Evolutionary conservation across 2,888 invertebrate genomes (phyloP).

Genomic region (Synergus laeviventris): DNA sequence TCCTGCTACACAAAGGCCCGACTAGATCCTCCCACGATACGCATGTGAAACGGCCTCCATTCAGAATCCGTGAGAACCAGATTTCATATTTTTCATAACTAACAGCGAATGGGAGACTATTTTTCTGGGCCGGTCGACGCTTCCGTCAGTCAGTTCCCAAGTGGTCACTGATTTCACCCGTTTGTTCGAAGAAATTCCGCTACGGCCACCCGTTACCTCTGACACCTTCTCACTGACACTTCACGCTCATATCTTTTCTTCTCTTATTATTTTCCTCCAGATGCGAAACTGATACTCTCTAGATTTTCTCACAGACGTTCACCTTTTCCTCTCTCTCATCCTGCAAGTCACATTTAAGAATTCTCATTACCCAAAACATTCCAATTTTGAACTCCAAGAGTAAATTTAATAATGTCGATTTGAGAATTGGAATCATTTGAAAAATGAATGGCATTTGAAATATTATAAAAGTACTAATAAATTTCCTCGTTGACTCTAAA

Average conservation of each 20-base stretch:
- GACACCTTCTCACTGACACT: constrained; percentile 37
- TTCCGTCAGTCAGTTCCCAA: constrained; percentile 51
- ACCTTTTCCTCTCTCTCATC: not conserved
- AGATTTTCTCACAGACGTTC: constrained; percentile 22
- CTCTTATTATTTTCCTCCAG: constrained; percentile 9
- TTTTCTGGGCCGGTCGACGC: constrained; percentile 51
- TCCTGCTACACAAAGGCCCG: constrained; percentile 75
- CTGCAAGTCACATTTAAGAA: not conserved
- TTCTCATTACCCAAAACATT: not conserved
- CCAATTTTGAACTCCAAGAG: not conserved
- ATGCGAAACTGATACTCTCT: constrained; percentile 37
- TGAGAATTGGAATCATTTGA: not conserved
- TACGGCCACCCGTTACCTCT: constrained; percentile 36
- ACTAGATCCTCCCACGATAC: constrained; percentile 78
- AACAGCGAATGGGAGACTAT: constrained; percentile 55
- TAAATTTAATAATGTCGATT: not conserved
- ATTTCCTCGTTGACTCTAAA: not conserved
- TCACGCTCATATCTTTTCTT: constrained; percentile 22
- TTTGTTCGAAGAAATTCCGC: constrained; percentile 53
- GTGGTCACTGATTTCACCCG: constrained; percentile 60
- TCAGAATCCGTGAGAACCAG: constrained; percentile 75
- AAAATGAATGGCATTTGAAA: not conserved
- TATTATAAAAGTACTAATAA: not conserved
- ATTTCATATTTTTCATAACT: constrained; percentile 76
- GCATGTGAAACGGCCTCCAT: constrained; percentile 75